Conservation (phyloP, 64 coral and sea anemone genomes). For the Pocillopora damicornis region DNA sequence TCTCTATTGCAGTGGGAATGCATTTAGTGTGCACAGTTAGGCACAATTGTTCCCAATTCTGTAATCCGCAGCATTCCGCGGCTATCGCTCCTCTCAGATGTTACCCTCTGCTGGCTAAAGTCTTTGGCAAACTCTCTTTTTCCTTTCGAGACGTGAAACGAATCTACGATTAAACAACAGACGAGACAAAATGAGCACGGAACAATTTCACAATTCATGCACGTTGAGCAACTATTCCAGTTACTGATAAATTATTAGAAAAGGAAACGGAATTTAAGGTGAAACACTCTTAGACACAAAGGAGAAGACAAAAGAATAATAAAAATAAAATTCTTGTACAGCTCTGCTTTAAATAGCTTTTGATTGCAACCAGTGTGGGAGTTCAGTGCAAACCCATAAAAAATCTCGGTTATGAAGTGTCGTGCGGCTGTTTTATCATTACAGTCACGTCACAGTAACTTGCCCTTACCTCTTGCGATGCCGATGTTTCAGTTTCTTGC, state of each 20-base stretch:
- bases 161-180: slow-evolving; percentile 41
- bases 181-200: neutral
- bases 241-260: neutral
- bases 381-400: neutral
- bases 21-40: slow-evolving; percentile 11
- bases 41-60: slow-evolving; percentile 4
- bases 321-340: neutral
- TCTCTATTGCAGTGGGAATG: slow-evolving; percentile 37
- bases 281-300: neutral
- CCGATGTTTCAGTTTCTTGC: slow-evolving; percentile 64
- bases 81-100: neutral
- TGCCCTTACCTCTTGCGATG: slow-evolving; percentile 53
- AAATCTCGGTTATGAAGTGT: neutral
- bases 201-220: neutral
- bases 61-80: neutral
- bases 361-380: neutral
- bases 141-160: neutral
- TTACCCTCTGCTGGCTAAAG: slow-evolving; percentile 1
- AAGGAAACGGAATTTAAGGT: neutral
- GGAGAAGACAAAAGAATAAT: neutral
- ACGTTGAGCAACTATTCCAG: neutral
- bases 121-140: slow-evolving; percentile 34
- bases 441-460: neutral
- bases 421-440: neutral
- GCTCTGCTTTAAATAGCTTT: neutral